Conservation (phyloP, 1,140 invertebrate genomes). For the Stenopsyche tienmushanensis region DNA sequence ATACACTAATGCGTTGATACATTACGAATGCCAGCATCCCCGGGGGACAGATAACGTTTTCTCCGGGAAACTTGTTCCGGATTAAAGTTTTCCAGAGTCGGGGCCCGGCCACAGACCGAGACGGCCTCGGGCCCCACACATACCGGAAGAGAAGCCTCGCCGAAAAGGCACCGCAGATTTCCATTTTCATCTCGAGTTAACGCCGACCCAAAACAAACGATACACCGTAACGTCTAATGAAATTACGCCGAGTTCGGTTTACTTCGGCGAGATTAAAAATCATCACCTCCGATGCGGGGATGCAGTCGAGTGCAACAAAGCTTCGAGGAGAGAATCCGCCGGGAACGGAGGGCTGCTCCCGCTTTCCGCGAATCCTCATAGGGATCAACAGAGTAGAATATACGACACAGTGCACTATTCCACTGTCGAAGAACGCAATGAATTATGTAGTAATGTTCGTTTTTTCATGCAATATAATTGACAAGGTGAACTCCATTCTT, state of each 20-base stretch:
- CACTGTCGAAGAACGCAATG: too few species aligned
- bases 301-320: too few species aligned
- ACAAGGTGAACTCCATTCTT: too few species aligned
- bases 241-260: neutral
- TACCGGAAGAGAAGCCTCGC: neutral
- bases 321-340: too few species aligned
- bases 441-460: too few species aligned
- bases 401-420: too few species aligned
- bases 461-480: too few species aligned
- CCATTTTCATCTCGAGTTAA: neutral
- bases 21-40: conserved; percentile 38
- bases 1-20: conserved; percentile 42
- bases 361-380: too few species aligned
- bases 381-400: too few species aligned
- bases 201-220: neutral
- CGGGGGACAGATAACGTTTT: conserved; percentile 40
- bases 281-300: too few species aligned
- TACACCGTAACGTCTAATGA: neutral
- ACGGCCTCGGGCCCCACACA: neutral
- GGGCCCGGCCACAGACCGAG: neutral
- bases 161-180: neutral
- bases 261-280: too few species aligned
- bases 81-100: conserved; percentile 39
- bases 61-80: conserved; percentile 39
- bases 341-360: too few species aligned